Percentiles rank a stretch among this genome's conserved stretches.
phyloP scores from a whole-genome alignment of 2,888 invertebrate species.

The Hymenopus coronatus region DNA sequence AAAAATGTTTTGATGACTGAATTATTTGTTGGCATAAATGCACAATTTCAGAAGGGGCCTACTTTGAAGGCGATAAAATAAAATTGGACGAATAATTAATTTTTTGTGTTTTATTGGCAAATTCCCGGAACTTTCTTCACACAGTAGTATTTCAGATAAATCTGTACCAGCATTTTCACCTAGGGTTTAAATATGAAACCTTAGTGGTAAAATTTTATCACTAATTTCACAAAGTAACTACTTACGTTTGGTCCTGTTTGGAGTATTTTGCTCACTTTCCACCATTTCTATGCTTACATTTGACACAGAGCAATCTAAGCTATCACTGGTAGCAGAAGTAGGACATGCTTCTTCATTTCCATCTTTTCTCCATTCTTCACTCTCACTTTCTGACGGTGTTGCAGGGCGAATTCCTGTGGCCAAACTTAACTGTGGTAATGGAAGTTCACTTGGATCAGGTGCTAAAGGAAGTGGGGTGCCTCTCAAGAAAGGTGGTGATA shows the following conservation, averaged over 20 bases:
- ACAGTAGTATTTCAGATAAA: too few species aligned
- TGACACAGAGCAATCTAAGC: background rate
- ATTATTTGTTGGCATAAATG: too few species aligned
- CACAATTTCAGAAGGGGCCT: too few species aligned
- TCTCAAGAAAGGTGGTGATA: background rate
- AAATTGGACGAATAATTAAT: too few species aligned
- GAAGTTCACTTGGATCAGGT: slow-evolving; percentile 36
- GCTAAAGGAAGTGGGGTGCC: slow-evolving; percentile 4
- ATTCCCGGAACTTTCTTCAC: too few species aligned
- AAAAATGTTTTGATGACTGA: too few species aligned
- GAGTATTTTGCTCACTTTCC: background rate
- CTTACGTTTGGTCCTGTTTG: slow-evolving; percentile 13
- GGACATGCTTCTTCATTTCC: background rate
- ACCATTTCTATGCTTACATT: background rate
- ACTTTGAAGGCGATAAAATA: too few species aligned
- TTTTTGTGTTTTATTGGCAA: too few species aligned
- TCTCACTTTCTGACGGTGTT: background rate
- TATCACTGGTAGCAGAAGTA: background rate
- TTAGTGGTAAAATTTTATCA: background rate
- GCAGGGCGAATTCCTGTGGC: background rate
- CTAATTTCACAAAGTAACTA: background rate
- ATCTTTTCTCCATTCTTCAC: background rate
- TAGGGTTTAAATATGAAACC: too few species aligned
- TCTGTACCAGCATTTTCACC: too few species aligned
- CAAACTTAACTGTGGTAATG: slow-evolving; percentile 29